Base-by-base conservation (phyloP, 2,113 vertebrate genomes). In the Anseranas semipalmata region DNA sequence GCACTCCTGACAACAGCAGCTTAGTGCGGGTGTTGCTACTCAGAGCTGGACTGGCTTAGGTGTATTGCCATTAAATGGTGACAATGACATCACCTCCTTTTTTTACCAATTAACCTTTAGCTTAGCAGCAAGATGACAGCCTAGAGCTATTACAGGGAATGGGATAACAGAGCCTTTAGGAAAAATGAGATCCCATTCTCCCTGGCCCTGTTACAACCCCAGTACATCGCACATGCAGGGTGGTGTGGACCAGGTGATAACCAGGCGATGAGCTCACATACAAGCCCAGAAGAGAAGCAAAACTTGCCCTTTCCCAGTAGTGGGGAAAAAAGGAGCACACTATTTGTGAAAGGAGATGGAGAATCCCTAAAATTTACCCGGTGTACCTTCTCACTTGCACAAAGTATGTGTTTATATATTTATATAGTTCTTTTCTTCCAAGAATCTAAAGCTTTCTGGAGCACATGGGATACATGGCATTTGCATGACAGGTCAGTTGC, bases 381-480 rank as follows among this genome's bases (percentile, higher is more conserved):
- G 8, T 1, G 1, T 52, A 60, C 45, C 56, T 6, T 6, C 32
- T 35, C 33, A 20, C 74, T 67, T 6, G 30, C 35, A 7, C 5
- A 6, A 1, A 17, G 12, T 5, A 12, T 14, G 15, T 18, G 45
- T 6, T 10, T 12, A 32, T 41, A 4, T 53, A 52, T 33, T 62
- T 28, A 7, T 59, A 21, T 5, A 12, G 15, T 37, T 37, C 70
- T 25, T 41, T 4, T 72, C 78, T 25, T 43, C 66, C 70, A 16
- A 9, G 55, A 71, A 9, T 4, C 14, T 2, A 1, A 3, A 12
- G 4, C 2, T 7, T 27, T 3, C 83, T 10, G 56, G 16, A n/a
- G 52, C 63, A 10, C 7, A 0, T 1, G 32, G 65, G 50, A 6
- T 12, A 3, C 11, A 18, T 9, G 2, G 1, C 0, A 3, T 8